Base-by-base conservation (phyloP, 2,888 invertebrate genomes). In the Rhagophthalmus giganteus region DNA sequence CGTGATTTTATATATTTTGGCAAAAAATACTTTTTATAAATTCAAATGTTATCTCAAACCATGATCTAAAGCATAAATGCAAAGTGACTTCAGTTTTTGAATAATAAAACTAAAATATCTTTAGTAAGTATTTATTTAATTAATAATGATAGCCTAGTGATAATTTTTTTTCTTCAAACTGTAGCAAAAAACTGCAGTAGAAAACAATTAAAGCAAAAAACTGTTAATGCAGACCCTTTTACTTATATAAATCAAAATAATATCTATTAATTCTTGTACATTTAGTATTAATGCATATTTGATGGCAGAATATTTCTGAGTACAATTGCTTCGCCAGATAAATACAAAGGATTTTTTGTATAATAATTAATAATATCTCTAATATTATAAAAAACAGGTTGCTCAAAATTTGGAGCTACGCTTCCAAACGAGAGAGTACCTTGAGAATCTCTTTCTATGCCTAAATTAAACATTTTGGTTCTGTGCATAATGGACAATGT, bases 301-400 rank as follows among this genome's bases (percentile, higher is more conserved):
- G n/a, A n/a, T 10, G 54, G 54, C 27, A 54, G 40, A 34, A 54
- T 9, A 27, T 45, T 34, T 40, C 41, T 49, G 9, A 54, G 45
- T 11, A 32, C 2, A 4, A 53, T 32, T 8, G 20, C 9, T 33
- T 54, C 33, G 4, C 40, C 49, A 11, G 27, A 27, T 3, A 49
- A 6, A 11, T 25, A 28, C 5, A 58, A 13, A 6, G 51, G 49
- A 24, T 41, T 9, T 5, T 6, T 30, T 6, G 13, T 31, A 44
- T 48, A 58, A 35, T 49, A 54, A 32, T 41, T 34, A 10, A 58
- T 31, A 38, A 58, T 44, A 10, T 58, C 58, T 6, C 27, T n/a
- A 16, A 56, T 26, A 13, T 28, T 39, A 20, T 47, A 35, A 49
- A 54, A 56, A 16, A 7, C 12, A 6, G 54, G 53, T 28, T 47